A percentile compares a stretch with the other conserved stretches of the same genome.
Evolutionary conservation across 64 coral and sea anemone species (phyloP).

Genomic region (Pocillopora damicornis): DNA sequence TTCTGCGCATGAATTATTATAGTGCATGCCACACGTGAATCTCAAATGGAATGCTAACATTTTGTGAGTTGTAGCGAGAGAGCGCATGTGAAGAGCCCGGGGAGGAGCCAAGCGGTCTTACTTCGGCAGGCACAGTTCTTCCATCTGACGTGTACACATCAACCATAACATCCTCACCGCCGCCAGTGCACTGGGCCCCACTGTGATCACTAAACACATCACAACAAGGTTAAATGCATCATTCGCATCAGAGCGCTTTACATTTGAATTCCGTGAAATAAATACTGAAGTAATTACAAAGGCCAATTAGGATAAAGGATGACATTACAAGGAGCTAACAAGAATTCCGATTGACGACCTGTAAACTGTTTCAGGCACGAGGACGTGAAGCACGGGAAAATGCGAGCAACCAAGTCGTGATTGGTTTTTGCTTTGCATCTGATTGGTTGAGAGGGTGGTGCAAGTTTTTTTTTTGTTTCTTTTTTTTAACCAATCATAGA

Average conservation of each 20-base stretch:
- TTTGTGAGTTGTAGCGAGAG: slow-evolving; percentile 70
- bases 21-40: slow-evolving; percentile 40
- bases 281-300: too few relatives aligned
- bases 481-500: too few relatives aligned
- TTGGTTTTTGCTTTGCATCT: too few relatives aligned
- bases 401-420: too few relatives aligned
- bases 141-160: slow-evolving; percentile 92
- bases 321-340: too few relatives aligned
- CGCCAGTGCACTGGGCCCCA: slow-evolving; percentile 73
- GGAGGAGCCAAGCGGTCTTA: slow-evolving; percentile 86
- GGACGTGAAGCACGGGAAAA: too few relatives aligned
- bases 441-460: too few relatives aligned
- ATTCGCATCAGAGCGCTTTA: background rate
- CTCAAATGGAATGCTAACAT: slow-evolving; percentile 65
- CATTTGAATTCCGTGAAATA: background rate
- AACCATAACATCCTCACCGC: slow-evolving; percentile 90
- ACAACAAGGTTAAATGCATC: slow-evolving; percentile 16
- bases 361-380: too few relatives aligned
- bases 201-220: slow-evolving; percentile 79
- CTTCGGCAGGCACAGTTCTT: slow-evolving; percentile 94
- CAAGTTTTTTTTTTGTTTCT: too few relatives aligned
- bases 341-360: too few relatives aligned
- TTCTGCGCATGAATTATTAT: slow-evolving; percentile 30
- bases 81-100: slow-evolving; percentile 66
- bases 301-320: too few relatives aligned